phyloP scores from a whole-genome alignment of 2,113 vertebrate species.

The Monopterus albus region DNA sequence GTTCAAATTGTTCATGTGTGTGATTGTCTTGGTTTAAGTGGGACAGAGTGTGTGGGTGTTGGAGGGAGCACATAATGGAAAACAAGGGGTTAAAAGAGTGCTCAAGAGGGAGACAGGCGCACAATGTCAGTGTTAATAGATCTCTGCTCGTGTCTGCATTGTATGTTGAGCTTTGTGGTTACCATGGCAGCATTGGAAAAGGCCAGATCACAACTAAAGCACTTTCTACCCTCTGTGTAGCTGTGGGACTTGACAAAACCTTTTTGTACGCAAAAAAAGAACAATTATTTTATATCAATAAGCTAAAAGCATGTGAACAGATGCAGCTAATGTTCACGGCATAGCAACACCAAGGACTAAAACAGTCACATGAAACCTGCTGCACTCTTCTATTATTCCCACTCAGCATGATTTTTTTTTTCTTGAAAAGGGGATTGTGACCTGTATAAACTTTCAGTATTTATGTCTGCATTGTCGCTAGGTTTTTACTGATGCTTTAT shows the following conservation, averaged over 20 bases:
- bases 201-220: constrained; percentile 61
- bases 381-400: not conserved
- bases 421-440: not conserved
- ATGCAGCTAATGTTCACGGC: no score
- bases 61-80: constrained; percentile 11
- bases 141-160: constrained; percentile 66
- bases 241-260: constrained; percentile 58
- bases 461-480: no score
- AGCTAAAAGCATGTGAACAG: not conserved
- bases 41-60: not conserved
- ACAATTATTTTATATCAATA: constrained; percentile 38
- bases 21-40: not conserved
- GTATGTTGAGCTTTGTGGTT: constrained; percentile 74
- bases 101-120: constrained; percentile 58
- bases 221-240: constrained; percentile 49
- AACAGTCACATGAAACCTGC: not conserved
- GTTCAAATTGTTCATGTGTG: not conserved
- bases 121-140: constrained; percentile 73
- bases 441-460: no score
- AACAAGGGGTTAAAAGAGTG: constrained; percentile 64
- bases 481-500: no score
- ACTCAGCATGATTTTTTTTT: not conserved
- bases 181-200: constrained; percentile 74
- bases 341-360: no score
- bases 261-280: constrained; percentile 43